Conservation (phyloP, 2,797 vertebrate species). For the Anas capensis region DNA sequence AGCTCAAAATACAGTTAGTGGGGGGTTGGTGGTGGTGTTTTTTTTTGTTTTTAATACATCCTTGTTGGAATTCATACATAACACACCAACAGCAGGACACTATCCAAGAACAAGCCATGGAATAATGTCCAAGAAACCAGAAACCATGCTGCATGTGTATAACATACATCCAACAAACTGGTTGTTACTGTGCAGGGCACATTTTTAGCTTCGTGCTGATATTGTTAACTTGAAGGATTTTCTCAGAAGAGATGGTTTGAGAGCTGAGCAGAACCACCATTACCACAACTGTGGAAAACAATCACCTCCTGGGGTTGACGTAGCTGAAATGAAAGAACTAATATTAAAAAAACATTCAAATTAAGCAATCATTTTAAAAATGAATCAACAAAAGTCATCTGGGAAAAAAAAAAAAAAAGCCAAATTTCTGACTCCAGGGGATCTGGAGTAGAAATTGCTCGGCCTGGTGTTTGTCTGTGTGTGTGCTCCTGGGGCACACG, state of each 20-base stretch:
- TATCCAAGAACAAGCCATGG: not conserved
- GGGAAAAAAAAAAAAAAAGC: not conserved
- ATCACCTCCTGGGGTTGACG: not conserved
- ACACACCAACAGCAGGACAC: not conserved
- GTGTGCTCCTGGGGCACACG: rapidly evolving
- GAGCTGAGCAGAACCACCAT: not conserved
- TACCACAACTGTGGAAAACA: not conserved
- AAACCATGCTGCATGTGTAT: not conserved
- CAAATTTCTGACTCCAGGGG: not conserved
- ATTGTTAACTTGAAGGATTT: not conserved
- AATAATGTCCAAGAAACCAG: not conserved
- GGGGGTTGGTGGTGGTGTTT: not conserved
- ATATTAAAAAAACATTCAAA: not conserved
- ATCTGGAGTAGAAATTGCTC: not conserved
- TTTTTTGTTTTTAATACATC: not conserved
- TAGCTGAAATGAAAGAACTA: not conserved
- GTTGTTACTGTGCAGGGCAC: not conserved
- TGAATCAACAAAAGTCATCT: not conserved
- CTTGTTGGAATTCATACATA: not conserved
- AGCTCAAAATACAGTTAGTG: not conserved
- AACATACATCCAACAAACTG: not conserved
- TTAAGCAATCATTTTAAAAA: not conserved
- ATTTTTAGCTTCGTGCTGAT: not conserved
- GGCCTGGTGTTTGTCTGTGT: not conserved
- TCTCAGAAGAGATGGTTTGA: not conserved